Evolutionary conservation across 1,140 invertebrate species (phyloP).

Genomic region (Drosophila santomea): DNA sequence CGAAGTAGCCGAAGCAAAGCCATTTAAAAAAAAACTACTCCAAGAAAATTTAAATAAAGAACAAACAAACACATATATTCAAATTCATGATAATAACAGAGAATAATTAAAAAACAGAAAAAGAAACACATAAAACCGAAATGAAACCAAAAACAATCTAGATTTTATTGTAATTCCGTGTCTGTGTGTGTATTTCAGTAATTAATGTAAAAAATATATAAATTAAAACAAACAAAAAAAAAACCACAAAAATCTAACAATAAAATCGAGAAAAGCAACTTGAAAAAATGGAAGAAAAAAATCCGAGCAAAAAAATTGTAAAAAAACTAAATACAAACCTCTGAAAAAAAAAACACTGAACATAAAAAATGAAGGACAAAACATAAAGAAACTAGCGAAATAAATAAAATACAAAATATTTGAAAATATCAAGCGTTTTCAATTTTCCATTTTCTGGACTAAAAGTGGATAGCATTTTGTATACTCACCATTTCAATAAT

Average conservation of each 20-base stretch:
- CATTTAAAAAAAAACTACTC: slow-evolving; percentile 36
- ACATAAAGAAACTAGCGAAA: slow-evolving; percentile 80
- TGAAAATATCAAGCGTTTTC: slow-evolving; percentile 38
- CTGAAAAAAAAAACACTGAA: slow-evolving; percentile 59
- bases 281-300: slow-evolving; percentile 51
- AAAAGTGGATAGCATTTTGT: too few relatives aligned
- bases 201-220: slow-evolving; percentile 69
- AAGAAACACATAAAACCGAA: slow-evolving; percentile 31
- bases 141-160: slow-evolving; percentile 64
- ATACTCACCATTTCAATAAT: not conserved
- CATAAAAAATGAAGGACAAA: slow-evolving; percentile 58
- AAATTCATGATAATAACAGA: slow-evolving; percentile 71
- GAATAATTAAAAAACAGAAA: slow-evolving; percentile 15
- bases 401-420: slow-evolving; percentile 81
- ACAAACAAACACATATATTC: slow-evolving; percentile 54
- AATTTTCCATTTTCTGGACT: not conserved
- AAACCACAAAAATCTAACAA: slow-evolving; percentile 43
- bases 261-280: slow-evolving; percentile 41
- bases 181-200: slow-evolving; percentile 83
- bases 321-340: slow-evolving; percentile 59
- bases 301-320: slow-evolving; percentile 60
- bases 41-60: slow-evolving; percentile 25
- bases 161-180: slow-evolving; percentile 83
- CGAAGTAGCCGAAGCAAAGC: slow-evolving; percentile 40
- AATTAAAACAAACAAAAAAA: slow-evolving; percentile 30